Evolutionary conservation across 2,797 vertebrate genomes (phyloP).

Genomic region (Pseudomugil gertrudae): DNA sequence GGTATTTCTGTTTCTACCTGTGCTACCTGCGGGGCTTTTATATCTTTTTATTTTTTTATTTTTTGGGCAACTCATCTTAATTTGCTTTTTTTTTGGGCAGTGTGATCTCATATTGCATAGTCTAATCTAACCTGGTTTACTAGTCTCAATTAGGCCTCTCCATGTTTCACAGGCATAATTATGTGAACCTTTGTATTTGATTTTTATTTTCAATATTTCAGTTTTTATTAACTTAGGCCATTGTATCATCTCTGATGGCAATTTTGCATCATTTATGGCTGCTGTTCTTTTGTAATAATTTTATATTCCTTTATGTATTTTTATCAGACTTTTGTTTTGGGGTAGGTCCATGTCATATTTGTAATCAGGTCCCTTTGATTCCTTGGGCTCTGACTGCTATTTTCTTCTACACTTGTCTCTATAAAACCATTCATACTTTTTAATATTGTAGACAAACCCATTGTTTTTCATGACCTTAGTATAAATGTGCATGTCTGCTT

Average conservation of each 20-base stretch:
- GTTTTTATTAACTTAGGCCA: not conserved
- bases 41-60: not conserved
- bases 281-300: no score
- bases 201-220: not conserved
- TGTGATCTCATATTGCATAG: not conserved
- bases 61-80: not conserved
- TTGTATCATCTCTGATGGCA: not conserved
- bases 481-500: conserved; percentile 1
- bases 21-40: not conserved
- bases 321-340: not conserved
- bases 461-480: conserved; percentile 2
- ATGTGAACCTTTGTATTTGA: not conserved
- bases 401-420: not conserved
- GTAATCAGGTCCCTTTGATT: no score
- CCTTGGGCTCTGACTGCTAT: not conserved
- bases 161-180: not conserved
- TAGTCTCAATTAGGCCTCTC: not conserved
- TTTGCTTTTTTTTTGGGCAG: no score
- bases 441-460: not conserved
- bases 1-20: not conserved
- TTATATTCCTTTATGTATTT: not conserved
- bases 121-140: not conserved
- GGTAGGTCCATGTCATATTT: no score
- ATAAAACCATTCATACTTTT: not conserved
- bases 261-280: not conserved